Conservation (phyloP, 2,113 vertebrate genomes). For the Opisthocomus hoazin region DNA sequence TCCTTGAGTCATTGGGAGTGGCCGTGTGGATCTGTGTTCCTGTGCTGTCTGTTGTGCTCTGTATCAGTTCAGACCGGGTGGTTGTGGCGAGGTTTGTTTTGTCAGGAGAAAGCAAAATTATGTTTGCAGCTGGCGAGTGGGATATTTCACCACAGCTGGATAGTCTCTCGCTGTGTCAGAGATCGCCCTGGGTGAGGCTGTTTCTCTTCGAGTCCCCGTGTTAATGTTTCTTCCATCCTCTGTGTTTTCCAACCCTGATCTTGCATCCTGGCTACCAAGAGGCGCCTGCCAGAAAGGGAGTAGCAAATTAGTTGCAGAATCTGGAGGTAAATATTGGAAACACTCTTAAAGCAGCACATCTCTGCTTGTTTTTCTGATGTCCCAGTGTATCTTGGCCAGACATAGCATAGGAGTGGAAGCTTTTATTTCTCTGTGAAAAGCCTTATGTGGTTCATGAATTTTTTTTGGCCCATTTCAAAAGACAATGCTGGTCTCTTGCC, state of each 20-base stretch:
- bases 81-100: background rate
- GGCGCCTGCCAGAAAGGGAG: background rate
- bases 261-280: slow-evolving; percentile 1
- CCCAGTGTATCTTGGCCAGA: slow-evolving; percentile 39
- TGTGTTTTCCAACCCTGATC: slow-evolving; percentile 27
- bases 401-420: background rate
- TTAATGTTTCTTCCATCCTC: slow-evolving; percentile 7
- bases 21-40: background rate
- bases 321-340: slow-evolving; percentile 25
- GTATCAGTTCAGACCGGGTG: background rate
- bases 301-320: slow-evolving; percentile 21
- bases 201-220: background rate
- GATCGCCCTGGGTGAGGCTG: slow-evolving; percentile 17
- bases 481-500: background rate
- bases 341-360: background rate
- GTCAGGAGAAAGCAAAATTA: background rate
- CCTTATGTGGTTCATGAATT: background rate
- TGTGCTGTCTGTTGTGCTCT: background rate
- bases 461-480: background rate
- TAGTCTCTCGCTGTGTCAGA: slow-evolving; percentile 29
- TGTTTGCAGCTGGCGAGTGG: slow-evolving; percentile 5
- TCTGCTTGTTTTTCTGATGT: slow-evolving; percentile 18
- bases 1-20: background rate
- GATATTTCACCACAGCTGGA: slow-evolving; percentile 44
- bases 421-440: slow-evolving; percentile 7